Base-by-base conservation (phyloP, 2,113 vertebrate species). In the Anguilla japonica region DNA sequence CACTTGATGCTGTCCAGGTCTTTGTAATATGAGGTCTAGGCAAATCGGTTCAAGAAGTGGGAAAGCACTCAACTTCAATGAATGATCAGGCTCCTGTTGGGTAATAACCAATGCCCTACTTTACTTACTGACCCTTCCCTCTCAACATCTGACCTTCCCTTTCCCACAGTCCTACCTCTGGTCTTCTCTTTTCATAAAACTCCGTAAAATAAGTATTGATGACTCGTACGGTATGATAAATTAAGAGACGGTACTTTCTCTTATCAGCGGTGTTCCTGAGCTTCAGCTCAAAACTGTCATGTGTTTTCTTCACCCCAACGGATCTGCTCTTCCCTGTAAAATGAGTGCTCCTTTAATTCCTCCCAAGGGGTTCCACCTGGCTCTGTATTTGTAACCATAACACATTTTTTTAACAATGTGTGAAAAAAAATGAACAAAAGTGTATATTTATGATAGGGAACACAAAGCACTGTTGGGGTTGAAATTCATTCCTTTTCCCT, bases 381-480 rank as follows among this genome's bases (percentile, higher is more conserved):
- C 82, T 57, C 82, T 29, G 39, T 84, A 34, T 71, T n/a, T 20
- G 39, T 40, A 41, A 83, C 53, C 81, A 16, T 53, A 83, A n/a
- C n/a, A 53, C 50, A 53, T 53, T 53, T 14, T 53, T 1, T 14
- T 34, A 14, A 53, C 50, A 53, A 53, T 53, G 50, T 53, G 50
- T 53, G 50, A 0, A 13, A 53, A 53, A 14, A 46, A 9, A 20
- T 79, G 8, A 26, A 67, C 18, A 6, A 41, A 41, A 41, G 14
- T 41, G 15, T 85, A 43, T 34, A 16, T 39, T 50, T 9, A 16
- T 79, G 22, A 0, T 41, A n/a, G 5, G n/a, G 15, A 3, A 26
- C 11, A 7, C 29, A 56, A 81, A 26, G 79, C 79, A 86, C 20
- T 81, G 85, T 56, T 86, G 79, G 79, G 53, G 40, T 63, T 56